phyloP scores from a whole-genome alignment of 2,888 invertebrate genomes.

The Epistrophe grossulariae region DNA sequence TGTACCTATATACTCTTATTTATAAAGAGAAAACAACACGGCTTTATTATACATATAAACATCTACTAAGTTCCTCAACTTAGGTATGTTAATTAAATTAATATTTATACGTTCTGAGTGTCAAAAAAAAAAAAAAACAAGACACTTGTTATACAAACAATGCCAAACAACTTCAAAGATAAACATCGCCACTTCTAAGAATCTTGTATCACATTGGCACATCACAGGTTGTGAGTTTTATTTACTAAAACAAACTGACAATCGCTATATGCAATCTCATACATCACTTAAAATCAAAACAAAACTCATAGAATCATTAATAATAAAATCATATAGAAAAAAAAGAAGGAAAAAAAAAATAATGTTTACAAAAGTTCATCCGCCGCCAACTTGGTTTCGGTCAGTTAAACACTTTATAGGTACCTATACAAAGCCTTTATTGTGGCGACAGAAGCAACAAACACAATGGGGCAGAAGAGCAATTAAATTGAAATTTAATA shows the following conservation, averaged over 20 bases:
- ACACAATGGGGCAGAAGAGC: neutral
- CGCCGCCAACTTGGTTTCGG: conserved; percentile 4
- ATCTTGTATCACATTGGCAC: neutral
- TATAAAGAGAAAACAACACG: neutral
- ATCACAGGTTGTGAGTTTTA: neutral
- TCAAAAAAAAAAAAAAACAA: neutral
- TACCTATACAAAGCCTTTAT: neutral
- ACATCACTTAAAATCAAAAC: conserved; percentile 27
- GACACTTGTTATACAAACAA: neutral
- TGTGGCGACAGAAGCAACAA: neutral
- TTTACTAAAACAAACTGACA: conserved; percentile 21
- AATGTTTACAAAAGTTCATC: conserved; percentile 21
- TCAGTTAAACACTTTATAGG: neutral
- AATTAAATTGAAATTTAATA: neutral
- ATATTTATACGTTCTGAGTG: conserved; percentile 12
- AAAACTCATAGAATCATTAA: conserved; percentile 34
- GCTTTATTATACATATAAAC: neutral
- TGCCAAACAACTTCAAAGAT: conserved; percentile 26
- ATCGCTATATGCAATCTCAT: conserved; percentile 16
- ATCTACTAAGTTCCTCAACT: conserved; percentile 9
- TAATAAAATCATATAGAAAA: conserved; percentile 16
- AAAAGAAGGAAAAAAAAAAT: neutral
- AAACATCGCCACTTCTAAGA: neutral
- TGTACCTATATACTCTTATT: neutral
- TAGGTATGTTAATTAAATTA: conserved; percentile 10